Evolutionary conservation across 2,113 vertebrate species (phyloP).

Genomic region (Noturus placidus): DNA sequence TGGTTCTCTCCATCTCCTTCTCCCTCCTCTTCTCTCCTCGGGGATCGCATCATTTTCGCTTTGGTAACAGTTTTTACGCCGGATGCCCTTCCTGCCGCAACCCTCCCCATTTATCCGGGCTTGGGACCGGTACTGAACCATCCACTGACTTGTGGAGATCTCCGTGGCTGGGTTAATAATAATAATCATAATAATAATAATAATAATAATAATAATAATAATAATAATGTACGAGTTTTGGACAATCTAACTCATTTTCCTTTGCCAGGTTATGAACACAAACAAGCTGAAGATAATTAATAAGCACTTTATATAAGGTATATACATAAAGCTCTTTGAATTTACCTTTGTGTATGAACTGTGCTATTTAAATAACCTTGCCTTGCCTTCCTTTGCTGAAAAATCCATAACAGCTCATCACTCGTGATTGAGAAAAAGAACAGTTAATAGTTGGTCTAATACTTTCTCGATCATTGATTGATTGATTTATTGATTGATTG

Average conservation of each 20-base stretch:
- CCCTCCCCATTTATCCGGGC: too few relatives aligned
- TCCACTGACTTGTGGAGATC: too few relatives aligned
- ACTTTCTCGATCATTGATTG: background rate
- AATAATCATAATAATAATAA: too few relatives aligned
- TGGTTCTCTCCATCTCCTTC: too few relatives aligned
- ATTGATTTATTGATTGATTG: too few relatives aligned
- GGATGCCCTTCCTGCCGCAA: too few relatives aligned
- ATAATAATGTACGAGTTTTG: background rate
- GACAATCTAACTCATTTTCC: background rate
- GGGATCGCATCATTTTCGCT: too few relatives aligned
- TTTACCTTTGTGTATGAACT: background rate
- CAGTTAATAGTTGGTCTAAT: background rate
- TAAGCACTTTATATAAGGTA: too few relatives aligned
- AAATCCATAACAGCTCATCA: background rate
- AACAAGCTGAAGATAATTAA: background rate
- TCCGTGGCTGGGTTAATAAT: too few relatives aligned
- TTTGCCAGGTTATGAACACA: background rate
- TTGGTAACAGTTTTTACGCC: too few relatives aligned
- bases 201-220: background rate
- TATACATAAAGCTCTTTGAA: background rate
- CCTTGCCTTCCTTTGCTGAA: background rate
- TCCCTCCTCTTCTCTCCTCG: too few relatives aligned
- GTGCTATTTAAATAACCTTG: background rate
- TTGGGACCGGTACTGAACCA: too few relatives aligned
- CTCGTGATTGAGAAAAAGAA: background rate